These are phyloP conservation scores for Raphicerus campestris DNA, from an alignment of 2,113 vertebrate genomes.

Conservation along the genomic window DNA sequence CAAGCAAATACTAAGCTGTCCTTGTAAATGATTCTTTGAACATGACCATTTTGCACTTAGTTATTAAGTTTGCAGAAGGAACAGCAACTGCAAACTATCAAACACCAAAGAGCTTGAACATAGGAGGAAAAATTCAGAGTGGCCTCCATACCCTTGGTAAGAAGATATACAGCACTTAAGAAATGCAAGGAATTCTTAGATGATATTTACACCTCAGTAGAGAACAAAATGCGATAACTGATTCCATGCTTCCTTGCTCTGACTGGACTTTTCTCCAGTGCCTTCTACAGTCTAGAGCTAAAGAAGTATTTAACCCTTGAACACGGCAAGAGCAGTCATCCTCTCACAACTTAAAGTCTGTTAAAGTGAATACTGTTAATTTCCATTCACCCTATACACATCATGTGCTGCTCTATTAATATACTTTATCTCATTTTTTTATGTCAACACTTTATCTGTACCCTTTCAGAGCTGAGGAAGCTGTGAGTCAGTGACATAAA, in stretches of 20 bases:
- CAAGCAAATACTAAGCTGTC: background rate
- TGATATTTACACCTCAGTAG: background rate
- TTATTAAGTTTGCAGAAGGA: slow-evolving; percentile 38
- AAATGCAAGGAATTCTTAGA: background rate
- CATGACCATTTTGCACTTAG: slow-evolving; percentile 46
- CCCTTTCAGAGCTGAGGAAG: slow-evolving; percentile 4
- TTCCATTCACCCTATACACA: background rate
- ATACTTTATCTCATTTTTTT: background rate
- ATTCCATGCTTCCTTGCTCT: background rate
- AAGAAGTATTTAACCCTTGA: background rate
- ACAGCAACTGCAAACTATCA: slow-evolving; percentile 1
- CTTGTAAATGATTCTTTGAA: slow-evolving; percentile 63
- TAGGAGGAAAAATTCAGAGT: background rate
- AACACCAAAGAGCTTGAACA: background rate
- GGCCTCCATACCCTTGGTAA: background rate
- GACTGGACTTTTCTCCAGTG: background rate
- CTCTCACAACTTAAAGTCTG: background rate
- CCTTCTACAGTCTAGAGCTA: background rate
- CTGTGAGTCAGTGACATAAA: background rate
- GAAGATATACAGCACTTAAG: background rate
- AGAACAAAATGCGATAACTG: background rate
- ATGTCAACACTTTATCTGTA: background rate
- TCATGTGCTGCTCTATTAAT: background rate
- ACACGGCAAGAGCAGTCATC: background rate
- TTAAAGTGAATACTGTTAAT: background rate